phyloP scores from a whole-genome alignment of 2,797 vertebrate genomes.

The Bufotes viridis region DNA sequence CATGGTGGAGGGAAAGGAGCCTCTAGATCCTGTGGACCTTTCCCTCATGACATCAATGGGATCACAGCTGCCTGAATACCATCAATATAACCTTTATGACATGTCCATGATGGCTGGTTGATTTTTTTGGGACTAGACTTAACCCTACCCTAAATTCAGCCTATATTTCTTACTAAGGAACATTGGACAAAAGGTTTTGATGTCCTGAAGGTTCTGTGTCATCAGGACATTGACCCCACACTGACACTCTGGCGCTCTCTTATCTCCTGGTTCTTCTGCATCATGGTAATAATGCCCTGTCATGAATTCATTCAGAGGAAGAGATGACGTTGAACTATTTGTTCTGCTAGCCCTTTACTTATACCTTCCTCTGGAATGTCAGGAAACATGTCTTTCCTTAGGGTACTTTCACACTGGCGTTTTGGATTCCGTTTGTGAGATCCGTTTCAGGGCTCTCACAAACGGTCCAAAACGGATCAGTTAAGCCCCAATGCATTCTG shows the following conservation, averaged over 20 bases:
- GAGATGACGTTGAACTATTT: slow-evolving; percentile 15
- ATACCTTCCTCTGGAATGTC: neutral
- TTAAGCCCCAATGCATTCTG: too few relatives aligned
- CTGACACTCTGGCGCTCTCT: neutral
- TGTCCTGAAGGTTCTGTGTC: slow-evolving; percentile 28
- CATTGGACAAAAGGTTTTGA: neutral
- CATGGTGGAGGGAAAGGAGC: neutral
- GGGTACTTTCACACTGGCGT: too few relatives aligned
- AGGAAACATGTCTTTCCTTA: neutral
- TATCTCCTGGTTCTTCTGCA: slow-evolving; percentile 3
- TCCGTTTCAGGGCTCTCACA: too few relatives aligned
- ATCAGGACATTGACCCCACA: slow-evolving; percentile 1
- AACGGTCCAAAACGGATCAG: too few relatives aligned
- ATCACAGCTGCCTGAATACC: neutral
- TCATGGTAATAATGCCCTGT: slow-evolving; percentile 25
- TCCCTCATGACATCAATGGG: neutral
- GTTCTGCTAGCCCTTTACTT: neutral
- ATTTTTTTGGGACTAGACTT: neutral
- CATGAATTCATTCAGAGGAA: slow-evolving; percentile 14
- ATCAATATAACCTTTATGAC: neutral
- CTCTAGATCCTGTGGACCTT: neutral
- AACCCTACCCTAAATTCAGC: neutral
- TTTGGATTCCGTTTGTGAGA: too few relatives aligned
- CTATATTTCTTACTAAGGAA: neutral
- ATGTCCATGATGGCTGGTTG: neutral